A percentile compares a stretch with the other conserved stretches of the same genome.
Evolutionary conservation across 2,888 invertebrate genomes (phyloP).

Genomic region (Eupsilia transversa): DNA sequence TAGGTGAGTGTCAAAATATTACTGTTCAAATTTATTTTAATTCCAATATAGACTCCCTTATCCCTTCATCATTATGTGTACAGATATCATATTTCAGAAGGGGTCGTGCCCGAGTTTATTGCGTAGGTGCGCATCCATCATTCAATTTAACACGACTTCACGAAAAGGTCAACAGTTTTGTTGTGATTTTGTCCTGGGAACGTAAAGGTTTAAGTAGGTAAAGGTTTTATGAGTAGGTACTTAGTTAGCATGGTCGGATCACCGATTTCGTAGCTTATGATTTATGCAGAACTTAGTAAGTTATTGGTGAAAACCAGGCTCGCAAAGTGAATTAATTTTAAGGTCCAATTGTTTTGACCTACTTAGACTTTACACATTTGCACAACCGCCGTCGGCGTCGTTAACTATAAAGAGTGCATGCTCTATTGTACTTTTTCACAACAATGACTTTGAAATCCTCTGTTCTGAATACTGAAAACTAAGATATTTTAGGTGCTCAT

Average conservation of each 20-base stretch:
- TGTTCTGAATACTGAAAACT: not conserved
- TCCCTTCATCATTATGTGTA: constrained; percentile 47
- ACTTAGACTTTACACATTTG: not conserved
- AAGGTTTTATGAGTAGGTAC: not conserved
- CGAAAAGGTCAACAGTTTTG: constrained; percentile 61
- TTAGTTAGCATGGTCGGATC: not conserved
- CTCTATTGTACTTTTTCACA: not conserved
- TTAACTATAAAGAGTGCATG: not conserved
- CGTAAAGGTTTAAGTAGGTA: constrained; percentile 11
- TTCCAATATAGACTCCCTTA: constrained; percentile 4
- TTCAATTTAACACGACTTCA: constrained; percentile 62
- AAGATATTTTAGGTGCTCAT: not conserved
- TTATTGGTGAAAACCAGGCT: not conserved
- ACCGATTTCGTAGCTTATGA: not conserved
- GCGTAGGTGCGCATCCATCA: constrained; percentile 61
- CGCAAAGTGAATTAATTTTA: not conserved
- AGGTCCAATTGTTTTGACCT: not conserved
- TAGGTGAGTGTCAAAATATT: constrained; percentile 15
- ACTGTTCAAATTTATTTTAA: not conserved
- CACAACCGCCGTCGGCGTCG: not conserved
- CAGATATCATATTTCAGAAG: constrained; percentile 54
- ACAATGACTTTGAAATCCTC: not conserved
- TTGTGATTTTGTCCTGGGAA: constrained; percentile 42
- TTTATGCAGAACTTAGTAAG: not conserved
- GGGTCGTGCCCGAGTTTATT: constrained; percentile 46